Evolutionary conservation across 2,797 vertebrate species (phyloP), one percentile per base, ranked within the genome.

Genomic region (Falco naumanni): DNA sequence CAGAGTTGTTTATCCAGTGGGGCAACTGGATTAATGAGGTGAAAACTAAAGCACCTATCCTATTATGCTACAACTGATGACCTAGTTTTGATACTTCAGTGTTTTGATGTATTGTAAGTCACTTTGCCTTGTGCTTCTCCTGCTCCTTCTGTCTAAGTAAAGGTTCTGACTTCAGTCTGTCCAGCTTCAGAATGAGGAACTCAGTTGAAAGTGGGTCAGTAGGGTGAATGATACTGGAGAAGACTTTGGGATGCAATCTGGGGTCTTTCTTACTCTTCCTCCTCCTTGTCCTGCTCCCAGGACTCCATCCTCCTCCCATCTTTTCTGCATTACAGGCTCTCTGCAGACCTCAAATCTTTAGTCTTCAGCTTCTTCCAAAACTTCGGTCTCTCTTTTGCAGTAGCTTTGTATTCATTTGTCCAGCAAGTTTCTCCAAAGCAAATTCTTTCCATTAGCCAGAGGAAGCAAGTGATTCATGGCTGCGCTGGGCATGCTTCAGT

Each of bases 1-100:
- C 37, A 77, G 71, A 85, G 51, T 70, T 89, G 63, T 93, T 95
- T 95, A 87, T 86, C 91, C 89, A 87, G 86, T 45, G 71, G 82
- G 72, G 34, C 51, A 82, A 89, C 75, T 76, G 84, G 82, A 93
- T 92, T 96, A 93, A 95, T 12, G 7, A 94, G 68, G 72, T 87
- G 48, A 82, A 92, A 95, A 81, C 63, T 72, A 82, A 96, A 95
- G 41, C 48, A 90, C 48, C 84, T 82, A 22, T 74, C 33, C 16
- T 90, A 48, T 54, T 94, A 69, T 76, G 74, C 53, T 80, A 43
- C 75, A 85, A 22, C 47, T 56, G 77, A 87, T 83, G 74, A 77
- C 26, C 61, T 72, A 70, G 7, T 68, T 90, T 87, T 51, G 51
- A 83, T 92, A 83, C 20, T 92, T 89, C 2, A 9, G 7, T 56